Evolutionary conservation across 2,888 invertebrate species (phyloP).

Genomic region (Hirtodrosophila duncani): DNA sequence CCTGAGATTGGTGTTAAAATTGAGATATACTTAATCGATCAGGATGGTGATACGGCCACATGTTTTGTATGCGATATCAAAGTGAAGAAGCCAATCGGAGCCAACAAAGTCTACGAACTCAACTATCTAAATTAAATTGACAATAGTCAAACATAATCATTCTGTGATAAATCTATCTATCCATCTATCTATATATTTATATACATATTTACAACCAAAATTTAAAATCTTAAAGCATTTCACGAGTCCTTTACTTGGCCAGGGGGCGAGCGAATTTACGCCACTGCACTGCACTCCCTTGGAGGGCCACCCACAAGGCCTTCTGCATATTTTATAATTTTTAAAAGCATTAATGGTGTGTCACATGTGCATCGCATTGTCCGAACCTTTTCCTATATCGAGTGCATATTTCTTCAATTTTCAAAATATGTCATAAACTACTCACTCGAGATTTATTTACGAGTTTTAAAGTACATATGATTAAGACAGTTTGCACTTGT

Average conservation of each 20-base stretch:
- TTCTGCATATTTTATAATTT: conserved; percentile 28
- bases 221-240: not conserved
- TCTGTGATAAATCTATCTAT: not conserved
- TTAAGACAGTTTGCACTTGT: too few relatives aligned
- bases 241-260: not conserved
- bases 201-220: conserved; percentile 2
- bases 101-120: conserved; percentile 33
- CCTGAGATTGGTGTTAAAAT: conserved; percentile 75
- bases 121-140: conserved; percentile 37
- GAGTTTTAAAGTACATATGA: too few relatives aligned
- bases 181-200: not conserved
- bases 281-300: too few relatives aligned
- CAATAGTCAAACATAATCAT: not conserved
- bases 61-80: conserved; percentile 75
- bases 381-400: too few relatives aligned
- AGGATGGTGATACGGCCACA: conserved; percentile 53
- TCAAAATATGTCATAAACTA: too few relatives aligned
- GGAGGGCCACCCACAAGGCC: conserved; percentile 4
- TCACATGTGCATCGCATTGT: too few relatives aligned
- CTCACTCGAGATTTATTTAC: too few relatives aligned
- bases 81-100: conserved; percentile 61
- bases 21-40: conserved; percentile 73
- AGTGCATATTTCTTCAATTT: not conserved
- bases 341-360: conserved; percentile 23
- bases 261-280: too few relatives aligned